These are phyloP conservation scores for Agrotis ipsilon DNA, from an alignment of 2,888 invertebrate genomes.

Conservation along the genomic window DNA sequence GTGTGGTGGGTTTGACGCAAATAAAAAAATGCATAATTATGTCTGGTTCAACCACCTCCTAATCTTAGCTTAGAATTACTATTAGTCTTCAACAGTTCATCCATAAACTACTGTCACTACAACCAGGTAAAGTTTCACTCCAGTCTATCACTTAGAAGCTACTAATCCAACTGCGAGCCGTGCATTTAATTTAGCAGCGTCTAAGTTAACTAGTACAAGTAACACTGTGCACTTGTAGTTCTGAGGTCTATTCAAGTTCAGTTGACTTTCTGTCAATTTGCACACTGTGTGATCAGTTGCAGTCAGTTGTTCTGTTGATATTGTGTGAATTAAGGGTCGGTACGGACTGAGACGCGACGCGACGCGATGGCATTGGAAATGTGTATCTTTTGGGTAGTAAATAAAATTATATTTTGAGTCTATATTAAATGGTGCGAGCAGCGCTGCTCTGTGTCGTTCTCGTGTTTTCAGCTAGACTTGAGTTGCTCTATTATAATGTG, in stretches of 20 bases:
- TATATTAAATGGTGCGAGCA: too few relatives aligned
- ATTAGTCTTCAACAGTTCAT: slow-evolving; percentile 1
- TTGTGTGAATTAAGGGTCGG: not conserved
- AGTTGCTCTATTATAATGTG: too few relatives aligned
- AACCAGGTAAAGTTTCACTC: slow-evolving; percentile 37
- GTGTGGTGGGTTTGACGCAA: too few relatives aligned
- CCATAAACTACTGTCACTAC: slow-evolving; percentile 11
- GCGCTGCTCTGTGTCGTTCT: too few relatives aligned
- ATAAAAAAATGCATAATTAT: too few relatives aligned
- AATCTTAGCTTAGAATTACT: not conserved
- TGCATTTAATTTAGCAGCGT: slow-evolving; percentile 23
- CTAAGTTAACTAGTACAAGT: slow-evolving; percentile 39
- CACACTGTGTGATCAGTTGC: slow-evolving; percentile 10
- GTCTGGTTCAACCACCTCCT: not conserved
- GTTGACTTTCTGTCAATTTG: slow-evolving; percentile 25
- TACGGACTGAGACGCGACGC: too few relatives aligned
- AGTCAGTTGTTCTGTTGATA: not conserved
- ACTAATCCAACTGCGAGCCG: slow-evolving; percentile 30
- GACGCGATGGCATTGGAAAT: too few relatives aligned
- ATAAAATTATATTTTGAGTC: too few relatives aligned
- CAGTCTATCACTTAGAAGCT: slow-evolving; percentile 37
- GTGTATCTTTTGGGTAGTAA: too few relatives aligned
- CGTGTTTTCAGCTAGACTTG: too few relatives aligned
- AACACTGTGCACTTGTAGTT: slow-evolving; percentile 11
- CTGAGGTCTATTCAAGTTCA: slow-evolving; percentile 10